A percentile compares a stretch with the other conserved stretches of the same genome.
These are phyloP conservation scores for Melanaphis sacchari DNA, from an alignment of 1,140 invertebrate species.

Conservation along the genomic window DNA sequence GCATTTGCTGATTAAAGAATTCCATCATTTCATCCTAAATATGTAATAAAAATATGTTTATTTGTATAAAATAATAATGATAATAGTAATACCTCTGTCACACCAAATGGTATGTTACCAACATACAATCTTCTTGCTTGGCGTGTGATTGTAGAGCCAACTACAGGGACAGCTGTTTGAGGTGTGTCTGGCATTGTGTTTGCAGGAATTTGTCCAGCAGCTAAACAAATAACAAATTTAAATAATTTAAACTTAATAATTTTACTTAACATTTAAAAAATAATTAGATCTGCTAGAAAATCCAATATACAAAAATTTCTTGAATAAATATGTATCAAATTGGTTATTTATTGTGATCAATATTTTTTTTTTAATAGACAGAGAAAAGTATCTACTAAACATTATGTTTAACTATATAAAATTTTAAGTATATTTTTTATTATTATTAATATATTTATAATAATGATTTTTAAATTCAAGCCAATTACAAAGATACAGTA, in stretches of 20 bases:
- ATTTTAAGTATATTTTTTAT: no score
- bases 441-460: no score
- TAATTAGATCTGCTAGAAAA: background rate
- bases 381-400: no score
- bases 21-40: conserved; percentile 96
- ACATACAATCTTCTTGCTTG: conserved; percentile 97
- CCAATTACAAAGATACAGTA: no score
- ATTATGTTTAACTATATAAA: no score
- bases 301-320: background rate
- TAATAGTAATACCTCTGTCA: conserved; percentile 78
- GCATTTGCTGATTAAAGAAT: conserved; percentile 99
- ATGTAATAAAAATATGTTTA: background rate
- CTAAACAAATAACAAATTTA: conserved; percentile 65
- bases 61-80: background rate
- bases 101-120: conserved; percentile 99
- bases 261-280: background rate
- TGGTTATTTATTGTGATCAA: no score
- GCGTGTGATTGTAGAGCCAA: conserved; percentile 96
- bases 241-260: background rate
- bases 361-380: no score
- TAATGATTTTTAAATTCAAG: no score
- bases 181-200: conserved; percentile 89
- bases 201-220: conserved; percentile 93
- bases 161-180: conserved; percentile 93
- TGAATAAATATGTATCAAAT: background rate